phyloP scores from a whole-genome alignment of 2,888 invertebrate species.

The Colletes collaris region DNA sequence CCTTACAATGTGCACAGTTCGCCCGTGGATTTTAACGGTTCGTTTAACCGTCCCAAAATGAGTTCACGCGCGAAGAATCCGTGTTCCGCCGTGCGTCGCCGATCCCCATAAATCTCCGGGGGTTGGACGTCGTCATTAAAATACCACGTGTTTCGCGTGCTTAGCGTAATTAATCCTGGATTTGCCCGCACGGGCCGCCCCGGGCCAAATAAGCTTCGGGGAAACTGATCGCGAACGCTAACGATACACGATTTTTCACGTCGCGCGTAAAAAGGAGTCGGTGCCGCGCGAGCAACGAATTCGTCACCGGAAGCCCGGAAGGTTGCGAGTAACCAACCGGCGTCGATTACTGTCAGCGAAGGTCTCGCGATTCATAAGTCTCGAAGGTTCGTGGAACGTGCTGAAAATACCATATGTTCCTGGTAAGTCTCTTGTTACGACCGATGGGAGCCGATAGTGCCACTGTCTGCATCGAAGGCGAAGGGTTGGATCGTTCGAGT shows the following conservation, averaged over 20 bases:
- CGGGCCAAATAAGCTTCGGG: constrained; percentile 1
- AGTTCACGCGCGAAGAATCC: constrained; percentile 35
- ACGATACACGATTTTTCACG: constrained; percentile 33
- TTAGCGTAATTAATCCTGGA: constrained; percentile 41
- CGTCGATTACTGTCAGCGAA: not conserved
- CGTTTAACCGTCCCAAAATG: constrained; percentile 42
- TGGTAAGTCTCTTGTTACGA: no score
- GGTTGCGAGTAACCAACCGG: not conserved
- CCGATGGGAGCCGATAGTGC: no score
- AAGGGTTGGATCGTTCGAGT: no score
- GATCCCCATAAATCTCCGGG: constrained; percentile 37
- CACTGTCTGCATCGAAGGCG: no score
- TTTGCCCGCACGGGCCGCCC: constrained; percentile 13
- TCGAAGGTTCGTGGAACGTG: not conserved
- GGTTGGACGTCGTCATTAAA: constrained; percentile 47
- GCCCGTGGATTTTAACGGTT: constrained; percentile 38
- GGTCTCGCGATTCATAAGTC: not conserved
- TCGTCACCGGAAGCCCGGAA: constrained; percentile 15
- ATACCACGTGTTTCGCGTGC: constrained; percentile 36
- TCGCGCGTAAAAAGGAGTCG: not conserved
- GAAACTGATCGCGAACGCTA: constrained; percentile 11
- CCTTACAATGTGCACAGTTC: constrained; percentile 23
- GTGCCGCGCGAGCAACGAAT: not conserved
- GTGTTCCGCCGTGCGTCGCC: constrained; percentile 17
- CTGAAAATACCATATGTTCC: no score